These are phyloP conservation scores for Macheiramphus alcinus DNA, from an alignment of 2,113 vertebrate species.

Conservation along the genomic window DNA sequence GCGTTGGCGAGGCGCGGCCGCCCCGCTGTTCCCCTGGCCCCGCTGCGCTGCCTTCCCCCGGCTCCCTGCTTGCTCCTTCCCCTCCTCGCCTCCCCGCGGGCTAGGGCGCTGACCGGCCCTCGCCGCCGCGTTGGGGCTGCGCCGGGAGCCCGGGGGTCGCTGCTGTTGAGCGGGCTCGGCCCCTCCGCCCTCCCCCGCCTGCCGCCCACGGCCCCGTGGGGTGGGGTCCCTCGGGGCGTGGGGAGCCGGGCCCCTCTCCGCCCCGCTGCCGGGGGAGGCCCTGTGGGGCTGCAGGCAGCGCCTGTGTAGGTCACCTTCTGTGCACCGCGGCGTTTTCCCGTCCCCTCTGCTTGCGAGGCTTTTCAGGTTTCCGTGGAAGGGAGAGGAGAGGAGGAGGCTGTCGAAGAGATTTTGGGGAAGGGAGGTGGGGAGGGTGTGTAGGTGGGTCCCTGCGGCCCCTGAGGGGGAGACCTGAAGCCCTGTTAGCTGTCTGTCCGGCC, in stretches of 20 bases:
- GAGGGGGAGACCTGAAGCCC: not conserved
- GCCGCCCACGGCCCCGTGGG: not conserved
- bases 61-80: not conserved
- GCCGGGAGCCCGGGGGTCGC: not conserved
- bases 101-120: not conserved
- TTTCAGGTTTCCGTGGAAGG: not conserved
- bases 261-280: not conserved
- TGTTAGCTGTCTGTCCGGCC: not conserved
- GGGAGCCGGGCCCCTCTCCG: not conserved
- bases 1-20: not conserved
- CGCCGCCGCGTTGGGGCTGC: not conserved
- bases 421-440: not conserved
- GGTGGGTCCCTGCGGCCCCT: not conserved
- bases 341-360: not conserved
- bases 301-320: not conserved
- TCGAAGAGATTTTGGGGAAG: not conserved
- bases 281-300: not conserved
- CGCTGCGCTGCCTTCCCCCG: not conserved
- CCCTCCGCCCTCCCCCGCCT: not conserved
- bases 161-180: not conserved
- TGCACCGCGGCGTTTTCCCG: not conserved
- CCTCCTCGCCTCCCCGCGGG: not conserved
- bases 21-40: not conserved
- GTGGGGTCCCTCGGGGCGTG: not conserved
- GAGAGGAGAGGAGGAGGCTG: not conserved